These are phyloP conservation scores for Eupithecia centaureata DNA, from an alignment of 2,888 invertebrate genomes.

Conservation along the genomic window DNA sequence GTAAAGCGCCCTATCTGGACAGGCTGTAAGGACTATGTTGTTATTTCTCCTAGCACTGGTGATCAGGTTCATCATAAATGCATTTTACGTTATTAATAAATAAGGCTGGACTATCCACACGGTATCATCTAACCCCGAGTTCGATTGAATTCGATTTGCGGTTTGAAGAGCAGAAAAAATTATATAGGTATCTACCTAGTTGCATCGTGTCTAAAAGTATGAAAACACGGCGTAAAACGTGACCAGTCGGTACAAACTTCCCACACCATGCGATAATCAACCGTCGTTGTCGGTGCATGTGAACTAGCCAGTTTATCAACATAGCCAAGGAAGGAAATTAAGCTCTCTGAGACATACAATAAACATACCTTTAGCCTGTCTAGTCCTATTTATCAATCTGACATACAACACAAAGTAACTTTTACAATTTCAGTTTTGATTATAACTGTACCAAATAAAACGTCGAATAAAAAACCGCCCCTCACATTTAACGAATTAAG, in stretches of 20 bases:
- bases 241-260: neutral
- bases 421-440: neutral
- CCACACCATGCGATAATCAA: no score
- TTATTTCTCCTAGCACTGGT: neutral
- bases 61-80: no score
- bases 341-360: neutral
- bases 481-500: slow-evolving; percentile 33
- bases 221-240: neutral
- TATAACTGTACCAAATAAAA: slow-evolving; percentile 8
- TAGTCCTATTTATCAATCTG: neutral
- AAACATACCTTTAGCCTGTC: neutral
- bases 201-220: neutral
- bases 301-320: neutral
- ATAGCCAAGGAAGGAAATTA: neutral
- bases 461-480: slow-evolving; percentile 26
- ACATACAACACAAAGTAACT: neutral
- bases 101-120: no score
- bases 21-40: no score
- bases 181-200: neutral
- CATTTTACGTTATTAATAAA: no score
- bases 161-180: neutral
- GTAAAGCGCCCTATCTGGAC: no score
- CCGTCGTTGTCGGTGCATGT: no score
- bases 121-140: no score
- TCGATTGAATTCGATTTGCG: no score